A percentile compares a stretch with the other conserved stretches of the same genome.
Evolutionary conservation across 2,797 vertebrate genomes (phyloP).

Genomic region (Macroramphosus scolopax): DNA sequence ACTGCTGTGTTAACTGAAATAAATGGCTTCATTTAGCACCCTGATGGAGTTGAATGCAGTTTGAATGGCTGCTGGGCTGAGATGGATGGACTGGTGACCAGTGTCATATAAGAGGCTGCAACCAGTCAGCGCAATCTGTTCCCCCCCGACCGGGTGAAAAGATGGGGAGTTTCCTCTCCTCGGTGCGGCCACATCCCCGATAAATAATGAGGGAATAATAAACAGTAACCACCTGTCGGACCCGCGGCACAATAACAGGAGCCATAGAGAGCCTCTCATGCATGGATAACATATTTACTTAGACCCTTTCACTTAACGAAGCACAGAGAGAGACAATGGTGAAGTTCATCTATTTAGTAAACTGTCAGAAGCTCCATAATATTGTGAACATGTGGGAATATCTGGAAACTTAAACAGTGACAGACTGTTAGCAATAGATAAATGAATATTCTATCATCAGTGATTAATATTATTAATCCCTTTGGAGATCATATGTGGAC

Average conservation of each 20-base stretch:
- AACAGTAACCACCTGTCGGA: conserved; percentile 99
- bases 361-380: no score
- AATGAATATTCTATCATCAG: conserved; percentile 6
- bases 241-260: conserved; percentile 83
- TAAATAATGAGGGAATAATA: conserved; percentile 84
- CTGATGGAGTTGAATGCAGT: conserved; percentile 1
- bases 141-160: conserved; percentile 51
- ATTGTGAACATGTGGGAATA: no score
- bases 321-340: conserved; percentile 92
- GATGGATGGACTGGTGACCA: conserved; percentile 59
- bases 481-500: conserved; percentile 3
- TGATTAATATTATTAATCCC: conserved; percentile 13
- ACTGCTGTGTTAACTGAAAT: conserved; percentile 25
- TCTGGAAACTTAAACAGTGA: conserved; percentile 88
- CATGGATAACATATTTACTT: conserved; percentile 99
- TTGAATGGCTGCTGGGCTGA: no score
- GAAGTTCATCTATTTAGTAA: conserved; percentile 97
- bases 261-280: conserved; percentile 90
- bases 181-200: conserved; percentile 67
- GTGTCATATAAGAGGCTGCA: conserved; percentile 52
- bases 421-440: no score
- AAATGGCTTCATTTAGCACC: conserved; percentile 18
- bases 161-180: conserved; percentile 63
- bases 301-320: conserved; percentile 94
- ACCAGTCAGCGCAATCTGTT: conserved; percentile 76